Percentiles rank a stretch among this genome's conserved stretches.
Evolutionary conservation across 2,888 invertebrate genomes (phyloP).

Genomic region (Eucera pruinosa): DNA sequence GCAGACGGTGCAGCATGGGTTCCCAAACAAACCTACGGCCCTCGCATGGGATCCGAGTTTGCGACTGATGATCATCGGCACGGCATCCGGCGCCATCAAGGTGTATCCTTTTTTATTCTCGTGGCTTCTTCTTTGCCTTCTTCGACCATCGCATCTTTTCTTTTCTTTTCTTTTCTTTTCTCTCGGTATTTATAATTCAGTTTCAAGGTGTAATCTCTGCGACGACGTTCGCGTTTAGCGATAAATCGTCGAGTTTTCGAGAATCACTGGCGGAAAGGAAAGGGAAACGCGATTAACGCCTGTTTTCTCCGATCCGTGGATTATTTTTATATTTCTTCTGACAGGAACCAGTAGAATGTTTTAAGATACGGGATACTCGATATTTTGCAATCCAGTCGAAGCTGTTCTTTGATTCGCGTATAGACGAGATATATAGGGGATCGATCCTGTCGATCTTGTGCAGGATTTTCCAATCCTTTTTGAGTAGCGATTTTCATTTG

Average conservation of each 20-base stretch:
- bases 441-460: too few relatives aligned
- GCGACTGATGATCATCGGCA: slow-evolving; percentile 95
- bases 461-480: too few relatives aligned
- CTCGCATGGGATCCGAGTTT: slow-evolving; percentile 96
- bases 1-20: slow-evolving; percentile 98
- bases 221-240: slow-evolving; percentile 56
- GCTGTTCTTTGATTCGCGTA: slow-evolving; percentile 16
- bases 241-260: slow-evolving; percentile 54
- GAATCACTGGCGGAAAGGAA: slow-evolving; percentile 3
- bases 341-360: slow-evolving; percentile 33
- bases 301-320: slow-evolving; percentile 24
- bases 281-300: slow-evolving; percentile 40
- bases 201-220: slow-evolving; percentile 34
- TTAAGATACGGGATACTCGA: slow-evolving; percentile 48
- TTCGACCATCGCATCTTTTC: slow-evolving; percentile 78
- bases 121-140: slow-evolving; percentile 31
- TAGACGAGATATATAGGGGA: too few relatives aligned
- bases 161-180: slow-evolving; percentile 39
- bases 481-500: too few relatives aligned
- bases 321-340: background rate
- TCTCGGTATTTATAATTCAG: slow-evolving; percentile 61
- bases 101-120: slow-evolving; percentile 86
- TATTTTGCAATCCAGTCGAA: slow-evolving; percentile 25
- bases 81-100: slow-evolving; percentile 96
- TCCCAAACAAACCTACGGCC: slow-evolving; percentile 97